Evolutionary conservation across 2,888 invertebrate species (phyloP).

Genomic region (Pachydiplax longipennis): DNA sequence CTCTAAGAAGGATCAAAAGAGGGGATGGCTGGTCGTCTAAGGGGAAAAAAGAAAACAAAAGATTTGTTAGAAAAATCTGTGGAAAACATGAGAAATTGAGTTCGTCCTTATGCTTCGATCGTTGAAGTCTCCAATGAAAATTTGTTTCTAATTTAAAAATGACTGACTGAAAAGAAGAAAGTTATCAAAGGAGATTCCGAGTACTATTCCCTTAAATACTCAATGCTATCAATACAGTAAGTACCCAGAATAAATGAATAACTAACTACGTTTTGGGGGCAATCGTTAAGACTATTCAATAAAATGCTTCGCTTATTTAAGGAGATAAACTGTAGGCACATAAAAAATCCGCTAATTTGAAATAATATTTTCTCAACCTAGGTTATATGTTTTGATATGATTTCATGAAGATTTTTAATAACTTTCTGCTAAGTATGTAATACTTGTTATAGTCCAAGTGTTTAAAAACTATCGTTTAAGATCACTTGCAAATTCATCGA

Average conservation of each 20-base stretch:
- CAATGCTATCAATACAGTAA: background rate
- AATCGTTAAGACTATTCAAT: background rate
- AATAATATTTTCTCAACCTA: background rate
- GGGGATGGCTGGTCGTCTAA: constrained; percentile 8
- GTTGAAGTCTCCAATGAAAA: background rate
- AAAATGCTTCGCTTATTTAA: background rate
- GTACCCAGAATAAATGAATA: background rate
- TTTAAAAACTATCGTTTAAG: too few relatives aligned
- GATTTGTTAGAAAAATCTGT: background rate
- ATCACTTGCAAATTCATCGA: too few relatives aligned
- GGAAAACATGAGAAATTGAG: background rate
- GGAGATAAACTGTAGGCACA: background rate
- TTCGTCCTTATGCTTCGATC: background rate
- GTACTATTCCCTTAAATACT: background rate
- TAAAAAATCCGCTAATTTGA: background rate
- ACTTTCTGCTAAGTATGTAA: too few relatives aligned
- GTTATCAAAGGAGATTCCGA: background rate
- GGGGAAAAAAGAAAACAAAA: background rate
- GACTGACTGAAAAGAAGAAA: background rate
- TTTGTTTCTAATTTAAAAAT: background rate
- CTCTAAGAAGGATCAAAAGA: background rate
- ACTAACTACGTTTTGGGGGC: background rate
- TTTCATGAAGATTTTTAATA: too few relatives aligned
- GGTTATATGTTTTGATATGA: too few relatives aligned
- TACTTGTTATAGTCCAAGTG: too few relatives aligned